A percentile compares a stretch with the other conserved stretches of the same genome.
These are phyloP conservation scores for Halichoerus grypus DNA, from an alignment of 2,113 vertebrate species.

Conservation along the genomic window DNA sequence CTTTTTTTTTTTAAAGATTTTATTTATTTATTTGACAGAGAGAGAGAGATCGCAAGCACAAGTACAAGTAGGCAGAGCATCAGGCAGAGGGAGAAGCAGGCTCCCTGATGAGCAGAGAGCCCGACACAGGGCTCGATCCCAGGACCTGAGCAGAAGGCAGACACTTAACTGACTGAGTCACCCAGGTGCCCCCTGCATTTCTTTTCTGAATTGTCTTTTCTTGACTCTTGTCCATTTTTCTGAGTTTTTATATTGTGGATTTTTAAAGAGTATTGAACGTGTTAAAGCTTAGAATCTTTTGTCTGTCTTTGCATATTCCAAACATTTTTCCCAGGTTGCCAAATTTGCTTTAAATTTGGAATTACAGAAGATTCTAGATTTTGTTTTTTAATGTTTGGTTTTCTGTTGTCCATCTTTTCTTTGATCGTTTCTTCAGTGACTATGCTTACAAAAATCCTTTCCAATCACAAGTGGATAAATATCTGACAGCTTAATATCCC, in stretches of 20 bases:
- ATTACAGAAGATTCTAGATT: neutral
- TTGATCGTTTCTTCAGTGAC: neutral
- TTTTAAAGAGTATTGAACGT: neutral
- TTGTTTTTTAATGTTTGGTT: neutral
- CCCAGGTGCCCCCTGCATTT: neutral
- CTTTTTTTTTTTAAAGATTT: neutral
- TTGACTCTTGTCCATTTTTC: neutral
- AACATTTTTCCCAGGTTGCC: neutral
- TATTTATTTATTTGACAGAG: too few relatives aligned
- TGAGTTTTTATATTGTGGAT: neutral
- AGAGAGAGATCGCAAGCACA: too few relatives aligned
- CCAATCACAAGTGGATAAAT: neutral
- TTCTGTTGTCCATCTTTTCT: neutral
- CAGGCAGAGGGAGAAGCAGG: too few relatives aligned
- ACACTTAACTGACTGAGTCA: too few relatives aligned
- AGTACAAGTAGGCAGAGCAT: too few relatives aligned
- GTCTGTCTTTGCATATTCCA: neutral
- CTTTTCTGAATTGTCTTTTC: neutral
- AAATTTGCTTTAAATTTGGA: conserved; percentile 24
- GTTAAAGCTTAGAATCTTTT: neutral
- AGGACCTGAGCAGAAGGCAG: too few relatives aligned
- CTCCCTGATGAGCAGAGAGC: too few relatives aligned
- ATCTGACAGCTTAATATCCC: neutral
- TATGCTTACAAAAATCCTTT: neutral
- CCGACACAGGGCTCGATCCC: too few relatives aligned